Base-by-base conservation (phyloP, 2,888 invertebrate genomes). In the Cenopis cana region DNA sequence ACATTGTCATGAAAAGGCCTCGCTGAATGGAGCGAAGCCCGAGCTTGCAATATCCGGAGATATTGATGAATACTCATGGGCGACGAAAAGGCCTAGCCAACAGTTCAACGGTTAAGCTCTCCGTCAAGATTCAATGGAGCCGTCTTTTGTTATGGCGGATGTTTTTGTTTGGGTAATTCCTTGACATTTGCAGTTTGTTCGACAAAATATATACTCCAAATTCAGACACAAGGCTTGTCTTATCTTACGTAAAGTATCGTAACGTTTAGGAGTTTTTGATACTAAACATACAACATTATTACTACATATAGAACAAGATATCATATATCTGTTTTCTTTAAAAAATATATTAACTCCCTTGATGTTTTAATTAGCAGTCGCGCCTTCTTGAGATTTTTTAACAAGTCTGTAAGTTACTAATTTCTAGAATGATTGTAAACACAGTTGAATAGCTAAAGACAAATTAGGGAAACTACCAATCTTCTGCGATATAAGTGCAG, bases 11-110 rank as follows among this genome's bases (percentile, higher is more conserved):
- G 8, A 20, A 54, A 29, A 52, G 11, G 29, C 55, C 55, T 29
- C 8, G 29, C 57, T 59, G 57, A 41, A 59, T 59, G 20, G 57
- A 18, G 12, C 3, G 14, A 2, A 18, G 18, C 54, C 12, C 12
- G 1, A 33, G 61, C 14, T 14, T 50, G 24, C 55, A 68, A 68
- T 68, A 68, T 59, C 59, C 67, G 59, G 50, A 24, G 24, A 68
- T 59, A 68, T 68, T 38, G 59, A 68, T 52, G 38, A 14, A 29
- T 55, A 29, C 36, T 52, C 50, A 20, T 68, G 50, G 18, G 46
- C 46, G 38, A 50, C 59, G 50, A 68, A 68, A 65, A 56, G 55
- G 41, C 46, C 29, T 59, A 59, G 54, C 11, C 17, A n/a, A n/a
- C n/a, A n/a, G 10, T 11, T 17, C 9, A 36, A 18, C 56, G 17